Conservation (phyloP, 2,113 vertebrate species). For the Archocentrus centrarchus region DNA sequence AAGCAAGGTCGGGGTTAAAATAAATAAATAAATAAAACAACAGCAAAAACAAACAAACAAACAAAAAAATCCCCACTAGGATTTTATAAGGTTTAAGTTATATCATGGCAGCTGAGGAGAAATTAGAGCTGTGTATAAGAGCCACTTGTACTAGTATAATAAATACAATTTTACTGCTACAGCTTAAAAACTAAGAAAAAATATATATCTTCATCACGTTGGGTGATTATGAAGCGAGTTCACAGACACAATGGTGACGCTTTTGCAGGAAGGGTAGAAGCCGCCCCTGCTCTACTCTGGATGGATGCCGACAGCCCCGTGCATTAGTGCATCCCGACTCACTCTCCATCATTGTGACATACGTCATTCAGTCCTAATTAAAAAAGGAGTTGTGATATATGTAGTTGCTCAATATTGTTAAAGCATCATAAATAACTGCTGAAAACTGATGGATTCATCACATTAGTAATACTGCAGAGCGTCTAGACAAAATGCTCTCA, state of each 20-base stretch:
- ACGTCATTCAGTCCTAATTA: constrained; percentile 50
- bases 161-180: not conserved
- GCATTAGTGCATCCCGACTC: constrained; percentile 41
- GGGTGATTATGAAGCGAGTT: not conserved
- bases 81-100: not conserved
- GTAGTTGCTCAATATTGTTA: constrained; percentile 16
- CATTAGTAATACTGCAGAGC: not conserved
- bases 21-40: not conserved
- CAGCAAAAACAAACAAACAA: not conserved
- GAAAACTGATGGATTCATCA: constrained; percentile 43
- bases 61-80: not conserved
- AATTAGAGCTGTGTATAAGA: not conserved
- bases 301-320: constrained; percentile 22
- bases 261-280: not conserved
- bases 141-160: not conserved
- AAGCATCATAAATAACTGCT: constrained; percentile 51
- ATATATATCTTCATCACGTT: not conserved
- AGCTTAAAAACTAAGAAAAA: not conserved
- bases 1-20: not conserved
- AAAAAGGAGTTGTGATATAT: constrained; percentile 44
- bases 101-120: constrained; percentile 17
- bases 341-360: constrained; percentile 44
- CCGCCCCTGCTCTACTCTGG: not conserved
- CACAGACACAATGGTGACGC: not conserved
- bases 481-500: not conserved